Conservation (phyloP, 2,113 vertebrate genomes). For the Nettapus auritus region DNA sequence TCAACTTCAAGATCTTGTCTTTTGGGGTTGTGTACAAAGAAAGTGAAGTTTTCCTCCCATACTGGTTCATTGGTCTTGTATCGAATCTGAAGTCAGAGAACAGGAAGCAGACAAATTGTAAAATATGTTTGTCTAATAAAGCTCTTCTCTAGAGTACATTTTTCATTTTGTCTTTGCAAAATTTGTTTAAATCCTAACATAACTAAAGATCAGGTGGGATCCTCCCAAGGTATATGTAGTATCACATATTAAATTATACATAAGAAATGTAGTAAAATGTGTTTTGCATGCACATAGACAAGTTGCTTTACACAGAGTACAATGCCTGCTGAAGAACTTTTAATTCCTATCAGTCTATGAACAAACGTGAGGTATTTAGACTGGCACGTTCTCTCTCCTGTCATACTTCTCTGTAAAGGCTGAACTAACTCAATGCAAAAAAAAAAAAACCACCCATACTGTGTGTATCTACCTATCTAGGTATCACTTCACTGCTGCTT, state of each 20-base stretch:
- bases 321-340: background rate
- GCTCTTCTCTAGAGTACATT: background rate
- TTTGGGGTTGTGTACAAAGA: slow-evolving; percentile 94
- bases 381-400: background rate
- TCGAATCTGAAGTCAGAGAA: slow-evolving; percentile 79
- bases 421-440: background rate
- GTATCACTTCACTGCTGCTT: background rate
- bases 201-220: background rate
- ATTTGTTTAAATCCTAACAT: background rate
- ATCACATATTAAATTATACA: background rate
- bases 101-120: background rate
- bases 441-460: background rate
- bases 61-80: slow-evolving; percentile 94
- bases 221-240: background rate
- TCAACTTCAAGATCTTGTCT: slow-evolving; percentile 91
- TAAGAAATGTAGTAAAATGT: background rate
- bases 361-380: background rate
- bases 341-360: background rate
- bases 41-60: slow-evolving; percentile 95
- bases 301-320: background rate
- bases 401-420: no score
- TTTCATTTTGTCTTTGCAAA: background rate
- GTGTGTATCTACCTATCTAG: background rate
- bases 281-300: background rate
- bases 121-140: background rate